These are phyloP conservation scores for Mechanitis messenoides DNA, from an alignment of 2,888 invertebrate species.

Conservation along the genomic window DNA sequence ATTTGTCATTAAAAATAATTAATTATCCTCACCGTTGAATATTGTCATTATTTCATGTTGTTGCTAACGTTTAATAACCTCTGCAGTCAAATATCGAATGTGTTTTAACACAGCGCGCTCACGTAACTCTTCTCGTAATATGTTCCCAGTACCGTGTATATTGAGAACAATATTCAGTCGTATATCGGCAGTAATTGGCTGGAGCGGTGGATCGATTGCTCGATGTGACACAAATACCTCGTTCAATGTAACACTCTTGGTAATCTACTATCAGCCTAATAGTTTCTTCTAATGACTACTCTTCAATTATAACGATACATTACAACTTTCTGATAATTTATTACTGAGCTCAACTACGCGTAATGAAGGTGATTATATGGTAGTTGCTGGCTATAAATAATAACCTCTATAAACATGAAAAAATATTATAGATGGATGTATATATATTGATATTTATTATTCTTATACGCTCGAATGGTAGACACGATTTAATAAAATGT, in stretches of 20 bases:
- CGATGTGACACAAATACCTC: slow-evolving; percentile 68
- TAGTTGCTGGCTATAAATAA: slow-evolving; percentile 13
- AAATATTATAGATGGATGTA: no score
- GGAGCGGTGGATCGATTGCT: slow-evolving; percentile 64
- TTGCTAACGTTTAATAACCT: no score
- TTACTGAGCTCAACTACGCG: slow-evolving; percentile 35
- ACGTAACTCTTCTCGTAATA: slow-evolving; percentile 13
- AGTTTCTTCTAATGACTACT: slow-evolving; percentile 66
- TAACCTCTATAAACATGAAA: no score
- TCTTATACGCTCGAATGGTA: no score
- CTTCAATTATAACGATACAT: slow-evolving; percentile 54
- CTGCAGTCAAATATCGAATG: slow-evolving; percentile 6
- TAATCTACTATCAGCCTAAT: slow-evolving; percentile 70
- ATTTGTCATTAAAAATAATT: no score
- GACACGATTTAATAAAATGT: no score
- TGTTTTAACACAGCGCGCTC: slow-evolving; percentile 9
- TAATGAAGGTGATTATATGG: slow-evolving; percentile 24
- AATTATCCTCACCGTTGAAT: background rate
- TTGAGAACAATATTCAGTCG: slow-evolving; percentile 64
- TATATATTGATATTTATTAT: no score
- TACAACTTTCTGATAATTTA: slow-evolving; percentile 40
- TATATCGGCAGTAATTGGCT: slow-evolving; percentile 67
- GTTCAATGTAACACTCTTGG: slow-evolving; percentile 61
- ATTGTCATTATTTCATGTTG: background rate
- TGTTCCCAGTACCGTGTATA: slow-evolving; percentile 37